Percentiles rank a stretch among this genome's conserved stretches.
phyloP scores from a whole-genome alignment of 2,888 invertebrate species.

The Drosophila prolongata region DNA sequence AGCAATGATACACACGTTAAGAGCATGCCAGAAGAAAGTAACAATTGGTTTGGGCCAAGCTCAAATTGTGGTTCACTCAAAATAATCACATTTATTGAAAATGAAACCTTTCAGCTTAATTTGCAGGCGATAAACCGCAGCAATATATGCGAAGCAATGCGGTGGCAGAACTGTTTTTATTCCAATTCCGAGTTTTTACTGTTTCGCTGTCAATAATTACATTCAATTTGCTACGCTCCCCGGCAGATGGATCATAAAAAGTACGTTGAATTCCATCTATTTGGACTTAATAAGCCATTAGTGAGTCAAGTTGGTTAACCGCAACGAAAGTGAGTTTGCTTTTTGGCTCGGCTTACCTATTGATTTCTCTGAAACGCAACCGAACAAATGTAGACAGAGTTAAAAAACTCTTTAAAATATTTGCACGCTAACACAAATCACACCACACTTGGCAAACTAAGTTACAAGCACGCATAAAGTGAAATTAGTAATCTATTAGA shows the following conservation, averaged over 20 bases:
- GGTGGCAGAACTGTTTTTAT: slow-evolving; percentile 11
- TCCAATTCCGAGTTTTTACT: slow-evolving; percentile 20
- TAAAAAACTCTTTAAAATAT: slow-evolving; percentile 64
- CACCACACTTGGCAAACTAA: slow-evolving; percentile 54
- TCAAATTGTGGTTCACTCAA: slow-evolving; percentile 11
- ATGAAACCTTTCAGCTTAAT: slow-evolving; percentile 26
- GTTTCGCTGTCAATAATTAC: slow-evolving; percentile 31
- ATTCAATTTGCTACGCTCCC: slow-evolving; percentile 66
- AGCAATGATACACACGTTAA: slow-evolving; percentile 26
- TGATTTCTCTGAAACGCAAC: slow-evolving; percentile 61
- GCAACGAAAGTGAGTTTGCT: slow-evolving; percentile 75
- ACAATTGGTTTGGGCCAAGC: slow-evolving; percentile 10
- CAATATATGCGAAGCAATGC: slow-evolving; percentile 4
- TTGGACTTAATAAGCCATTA: slow-evolving; percentile 78
- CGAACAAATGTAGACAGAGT: slow-evolving; percentile 32
- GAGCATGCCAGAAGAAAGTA: slow-evolving; percentile 27
- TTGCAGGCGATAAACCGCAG: slow-evolving; percentile 31
- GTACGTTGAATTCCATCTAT: slow-evolving; percentile 67
- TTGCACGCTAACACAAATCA: slow-evolving; percentile 63
- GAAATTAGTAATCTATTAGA: slow-evolving; percentile 67
- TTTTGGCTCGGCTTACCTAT: slow-evolving; percentile 34
- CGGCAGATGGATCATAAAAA: slow-evolving; percentile 62
- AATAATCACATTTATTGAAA: slow-evolving; percentile 21
- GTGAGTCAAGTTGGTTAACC: slow-evolving; percentile 75
- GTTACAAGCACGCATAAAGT: slow-evolving; percentile 69